Evolutionary conservation across 2,797 vertebrate species (phyloP).

Genomic region (Taeniopygia guttata): DNA sequence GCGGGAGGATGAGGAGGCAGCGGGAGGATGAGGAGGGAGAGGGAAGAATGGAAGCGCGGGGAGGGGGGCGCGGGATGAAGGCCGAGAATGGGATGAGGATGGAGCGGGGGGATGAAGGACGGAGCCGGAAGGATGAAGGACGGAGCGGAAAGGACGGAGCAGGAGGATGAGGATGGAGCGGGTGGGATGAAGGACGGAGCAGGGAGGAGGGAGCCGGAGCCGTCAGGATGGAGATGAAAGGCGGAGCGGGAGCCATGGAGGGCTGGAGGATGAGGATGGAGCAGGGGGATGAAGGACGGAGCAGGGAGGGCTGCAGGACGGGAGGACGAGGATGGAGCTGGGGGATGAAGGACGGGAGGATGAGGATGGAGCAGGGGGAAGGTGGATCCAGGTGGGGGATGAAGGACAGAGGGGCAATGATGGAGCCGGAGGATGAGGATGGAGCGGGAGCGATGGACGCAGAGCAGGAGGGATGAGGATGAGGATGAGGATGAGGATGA

Average conservation of each 20-base stretch:
- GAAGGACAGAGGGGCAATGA: not conserved
- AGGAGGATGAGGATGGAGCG: not conserved
- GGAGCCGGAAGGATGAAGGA: not conserved
- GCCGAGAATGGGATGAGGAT: not conserved
- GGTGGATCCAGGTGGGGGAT: not conserved
- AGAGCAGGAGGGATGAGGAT: not conserved
- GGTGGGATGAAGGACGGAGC: not conserved
- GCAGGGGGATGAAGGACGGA: not conserved
- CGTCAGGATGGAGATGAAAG: not conserved
- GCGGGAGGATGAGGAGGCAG: no score
- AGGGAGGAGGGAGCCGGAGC: not conserved
- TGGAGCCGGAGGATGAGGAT: not conserved
- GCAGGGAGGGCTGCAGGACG: not conserved
- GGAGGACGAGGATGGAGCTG: not conserved
- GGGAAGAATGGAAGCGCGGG: not conserved
- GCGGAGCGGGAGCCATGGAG: not conserved
- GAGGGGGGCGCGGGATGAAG: not conserved
- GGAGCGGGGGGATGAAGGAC: not conserved
- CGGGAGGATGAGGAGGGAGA: not conserved
- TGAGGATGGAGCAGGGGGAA: not conserved
- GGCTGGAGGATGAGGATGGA: not conserved
- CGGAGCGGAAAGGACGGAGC: not conserved
- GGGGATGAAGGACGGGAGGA: not conserved
- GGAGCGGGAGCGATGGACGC: not conserved
- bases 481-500: not conserved